Percentiles rank a stretch among this genome's conserved stretches.
These are phyloP conservation scores for Criorhina ranunculi DNA, from an alignment of 2,888 invertebrate genomes.

Conservation along the genomic window DNA sequence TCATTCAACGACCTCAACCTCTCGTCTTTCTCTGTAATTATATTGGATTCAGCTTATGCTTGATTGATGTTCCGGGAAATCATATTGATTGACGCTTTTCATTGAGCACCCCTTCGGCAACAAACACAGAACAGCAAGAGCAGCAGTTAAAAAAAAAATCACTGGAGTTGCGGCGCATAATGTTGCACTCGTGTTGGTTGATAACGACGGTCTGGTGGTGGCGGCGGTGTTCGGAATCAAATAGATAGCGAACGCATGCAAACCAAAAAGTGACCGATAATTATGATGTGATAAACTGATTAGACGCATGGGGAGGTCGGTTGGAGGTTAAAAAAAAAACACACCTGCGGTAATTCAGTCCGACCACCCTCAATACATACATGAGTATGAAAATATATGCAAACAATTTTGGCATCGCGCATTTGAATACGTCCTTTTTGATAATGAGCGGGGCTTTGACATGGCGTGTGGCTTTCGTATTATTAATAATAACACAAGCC, in stretches of 20 bases:
- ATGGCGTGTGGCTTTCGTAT: conserved; percentile 42
- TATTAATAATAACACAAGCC: conserved; percentile 62
- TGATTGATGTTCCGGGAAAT: conserved; percentile 76
- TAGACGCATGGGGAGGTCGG: conserved; percentile 40
- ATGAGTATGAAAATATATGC: conserved; percentile 48
- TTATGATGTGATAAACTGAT: conserved; percentile 74
- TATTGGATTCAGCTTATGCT: conserved; percentile 73
- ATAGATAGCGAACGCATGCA: conserved; percentile 53
- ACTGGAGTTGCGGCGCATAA: conserved; percentile 1
- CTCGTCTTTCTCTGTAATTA: conserved; percentile 67
- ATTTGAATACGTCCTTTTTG: conserved; percentile 30
- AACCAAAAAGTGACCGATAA: conserved; percentile 68
- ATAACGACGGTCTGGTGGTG: conserved; percentile 24
- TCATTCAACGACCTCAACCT: conserved; percentile 20
- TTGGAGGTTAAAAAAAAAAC: conserved; percentile 30
- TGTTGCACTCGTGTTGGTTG: conserved; percentile 24
- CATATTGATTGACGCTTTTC: conserved; percentile 75
- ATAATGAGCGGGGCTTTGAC: conserved; percentile 19
- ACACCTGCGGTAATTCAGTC: neutral
- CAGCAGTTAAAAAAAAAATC: conserved; percentile 3
- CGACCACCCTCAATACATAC: neutral
- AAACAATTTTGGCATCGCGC: conserved; percentile 7
- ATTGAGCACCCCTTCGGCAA: conserved; percentile 55
- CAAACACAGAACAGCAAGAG: neutral
- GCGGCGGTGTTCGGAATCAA: conserved; percentile 38